A percentile compares a stretch with the other conserved stretches of the same genome.
phyloP scores from a whole-genome alignment of 2,888 invertebrate species.

The Lottia gigantea region DNA sequence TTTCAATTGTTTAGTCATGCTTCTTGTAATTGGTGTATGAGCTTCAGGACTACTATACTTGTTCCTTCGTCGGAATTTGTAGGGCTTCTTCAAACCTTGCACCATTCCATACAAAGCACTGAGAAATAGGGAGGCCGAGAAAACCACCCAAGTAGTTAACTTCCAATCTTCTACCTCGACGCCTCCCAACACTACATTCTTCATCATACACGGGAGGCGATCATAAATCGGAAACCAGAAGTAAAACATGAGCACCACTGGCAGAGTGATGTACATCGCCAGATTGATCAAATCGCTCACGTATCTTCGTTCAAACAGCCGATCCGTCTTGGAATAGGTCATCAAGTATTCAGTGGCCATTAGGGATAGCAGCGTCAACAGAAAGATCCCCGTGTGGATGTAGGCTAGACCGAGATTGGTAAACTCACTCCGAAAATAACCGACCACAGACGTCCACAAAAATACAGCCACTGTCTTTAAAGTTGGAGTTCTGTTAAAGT shows the following conservation, averaged over 20 bases:
- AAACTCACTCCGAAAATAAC: constrained; percentile 17
- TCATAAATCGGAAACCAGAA: constrained; percentile 17
- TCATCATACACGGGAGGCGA: constrained; percentile 14
- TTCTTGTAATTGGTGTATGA: constrained; percentile 16
- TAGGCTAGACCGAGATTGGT: constrained; percentile 3
- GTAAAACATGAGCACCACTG: constrained; percentile 16
- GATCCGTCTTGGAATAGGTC: constrained; percentile 9
- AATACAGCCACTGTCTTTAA: constrained; percentile 12
- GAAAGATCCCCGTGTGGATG: constrained; percentile 4
- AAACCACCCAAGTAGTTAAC: constrained; percentile 2
- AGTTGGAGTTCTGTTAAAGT: constrained; percentile 11
- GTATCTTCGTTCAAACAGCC: constrained; percentile 6
- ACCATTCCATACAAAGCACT: constrained; percentile 6
- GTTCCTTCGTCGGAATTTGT: background rate
- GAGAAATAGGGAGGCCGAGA: constrained; percentile 8
- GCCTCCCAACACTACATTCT: background rate
- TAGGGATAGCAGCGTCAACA: constrained; percentile 5
- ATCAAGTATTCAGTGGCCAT: constrained; percentile 13
- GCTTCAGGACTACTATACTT: background rate
- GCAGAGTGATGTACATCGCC: constrained; percentile 11
- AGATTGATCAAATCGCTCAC: constrained; percentile 12
- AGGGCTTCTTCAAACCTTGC: background rate
- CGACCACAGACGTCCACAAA: constrained; percentile 14
- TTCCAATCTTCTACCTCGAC: background rate
- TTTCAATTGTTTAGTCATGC: constrained; percentile 10